Evolutionary conservation across 2,797 vertebrate genomes (phyloP), one percentile per base, ranked within the genome.

Genomic region (Rhabdomys pumilio): DNA sequence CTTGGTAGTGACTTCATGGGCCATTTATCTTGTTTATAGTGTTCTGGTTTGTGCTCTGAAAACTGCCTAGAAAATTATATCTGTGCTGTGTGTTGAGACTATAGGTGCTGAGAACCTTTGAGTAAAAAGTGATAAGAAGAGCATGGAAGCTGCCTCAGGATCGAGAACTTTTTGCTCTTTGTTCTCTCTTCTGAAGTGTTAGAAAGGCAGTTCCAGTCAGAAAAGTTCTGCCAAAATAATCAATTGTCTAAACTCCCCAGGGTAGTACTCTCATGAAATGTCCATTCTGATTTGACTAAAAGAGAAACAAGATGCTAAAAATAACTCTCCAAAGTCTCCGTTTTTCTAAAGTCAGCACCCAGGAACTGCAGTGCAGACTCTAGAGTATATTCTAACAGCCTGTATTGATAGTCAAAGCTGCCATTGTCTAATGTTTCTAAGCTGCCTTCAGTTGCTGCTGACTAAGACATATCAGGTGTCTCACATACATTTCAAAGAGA

Each of bases 311-410:
- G 7, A 38, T 13, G 26, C 9, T 63, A 24, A 72, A n/a, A 31
- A 41, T 34, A n/a, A 47, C 17, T 31, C 26, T 38, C 6, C 1
- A 1, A 17, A 81, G 13, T 6, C 9, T 53, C 5, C 8, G 0
- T 81, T 34, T 31, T 20, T 50, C 53, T n/a, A 4, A 72, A 41
- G 20, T 14, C 50, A 83, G 38, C 65, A 44, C 26, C 34, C 29
- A 80, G n/a, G 31, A 4, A n/a, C 29, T 38, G 14, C 29, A 10
- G 47, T 8, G 26, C 19, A 69, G 1, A 55, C 11, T 1, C 0
- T 1, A 44, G 15, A 81, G 11, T 38, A 59, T 1, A 34, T 57
- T 55, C 50, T 20, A 12, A 4, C 19, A 26, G 1, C 26, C n/a
- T 34, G 12, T 34, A 11, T 31, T 29, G 3, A 15, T 41, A 10